Percentiles rank a stretch among this genome's conserved stretches.
Conservation (phyloP, 2,113 vertebrate genomes). For the Myiozetetes cayanensis region DNA sequence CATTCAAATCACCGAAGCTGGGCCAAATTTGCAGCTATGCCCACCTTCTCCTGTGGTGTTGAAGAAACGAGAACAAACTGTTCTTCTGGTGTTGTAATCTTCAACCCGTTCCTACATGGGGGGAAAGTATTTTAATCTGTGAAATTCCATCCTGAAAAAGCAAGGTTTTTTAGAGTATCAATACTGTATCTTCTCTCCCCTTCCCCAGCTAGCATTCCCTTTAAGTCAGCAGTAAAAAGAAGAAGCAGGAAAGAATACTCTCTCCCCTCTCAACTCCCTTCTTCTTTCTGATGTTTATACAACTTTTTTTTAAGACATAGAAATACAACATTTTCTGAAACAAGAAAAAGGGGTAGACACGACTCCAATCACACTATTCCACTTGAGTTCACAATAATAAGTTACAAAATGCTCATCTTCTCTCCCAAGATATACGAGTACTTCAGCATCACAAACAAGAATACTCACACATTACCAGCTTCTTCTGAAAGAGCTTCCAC, state of each 20-base stretch:
- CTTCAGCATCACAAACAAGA: neutral
- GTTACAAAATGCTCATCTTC: neutral
- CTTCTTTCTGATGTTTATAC: neutral
- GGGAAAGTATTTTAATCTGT: neutral
- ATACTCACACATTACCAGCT: conserved; percentile 84
- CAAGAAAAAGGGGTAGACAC: neutral
- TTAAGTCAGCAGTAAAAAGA: neutral
- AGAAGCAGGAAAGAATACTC: neutral
- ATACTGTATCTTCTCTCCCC: neutral
- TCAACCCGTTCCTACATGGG: conserved; percentile 83
- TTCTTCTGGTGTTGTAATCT: conserved; percentile 93
- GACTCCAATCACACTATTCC: neutral
- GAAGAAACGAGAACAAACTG: conserved; percentile 90
- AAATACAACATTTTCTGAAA: neutral
- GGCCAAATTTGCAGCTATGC: neutral
- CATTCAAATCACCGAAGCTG: neutral
- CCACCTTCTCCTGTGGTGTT: conserved; percentile 91
- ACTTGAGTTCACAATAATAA: neutral
- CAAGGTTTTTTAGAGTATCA: neutral
- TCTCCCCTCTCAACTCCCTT: neutral
- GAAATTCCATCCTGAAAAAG: neutral
- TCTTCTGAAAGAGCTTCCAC: conserved; percentile 93
- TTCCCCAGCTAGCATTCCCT: neutral
- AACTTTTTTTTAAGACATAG: neutral
- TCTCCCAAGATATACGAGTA: neutral